Evolutionary conservation across 2,888 invertebrate genomes (phyloP), one percentile per base, ranked within the genome.

Genomic region (Drosophila borealis): DNA sequence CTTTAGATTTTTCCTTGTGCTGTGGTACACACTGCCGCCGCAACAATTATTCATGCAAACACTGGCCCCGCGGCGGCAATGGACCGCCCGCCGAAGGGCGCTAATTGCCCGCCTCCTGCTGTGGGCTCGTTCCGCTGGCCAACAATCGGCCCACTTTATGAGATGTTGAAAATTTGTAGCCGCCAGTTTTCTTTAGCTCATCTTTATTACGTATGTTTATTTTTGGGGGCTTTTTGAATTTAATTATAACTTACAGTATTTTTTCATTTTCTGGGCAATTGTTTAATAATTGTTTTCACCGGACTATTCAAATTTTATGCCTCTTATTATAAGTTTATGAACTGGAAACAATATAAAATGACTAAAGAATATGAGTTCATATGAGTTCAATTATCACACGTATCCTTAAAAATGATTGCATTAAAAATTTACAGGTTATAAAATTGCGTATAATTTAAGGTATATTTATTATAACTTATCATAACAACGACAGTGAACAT

Each of bases 71-170:
- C 42, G 53, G 73, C 67, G 50, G 56, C 61, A 29, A 63, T 42
- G 51, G 64, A 65, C 67, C 65, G 48, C 74, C 50, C 48, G 77
- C 77, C 59, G 56, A 62, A 72, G 77, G 77, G 64, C 78, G 67
- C 74, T 78, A 68, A 77, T 68, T 72, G 73, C 25, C 49, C 57
- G 25, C 33, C 67, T 42, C 44, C 60, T 33, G 54, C 63, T 50
- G 50, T 19, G 44, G 21, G 41, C 54, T 66, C 55, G 66, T 55
- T 62, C 41, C 54, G 33, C 49, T 77, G 67, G 34, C 42, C 64
- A 68, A 63, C 68, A 55, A 44, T 56, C 51, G 65, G 14, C 50
- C 59, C 55, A 59, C 56, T 70, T 68, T 55, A 63, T 64, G 62
- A 8, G 29, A 66, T 69, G 70, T 66, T 68, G 65, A 56, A 71